Evolutionary conservation across 2,797 vertebrate genomes (phyloP).

Genomic region (Rhynchonycteris naso): DNA sequence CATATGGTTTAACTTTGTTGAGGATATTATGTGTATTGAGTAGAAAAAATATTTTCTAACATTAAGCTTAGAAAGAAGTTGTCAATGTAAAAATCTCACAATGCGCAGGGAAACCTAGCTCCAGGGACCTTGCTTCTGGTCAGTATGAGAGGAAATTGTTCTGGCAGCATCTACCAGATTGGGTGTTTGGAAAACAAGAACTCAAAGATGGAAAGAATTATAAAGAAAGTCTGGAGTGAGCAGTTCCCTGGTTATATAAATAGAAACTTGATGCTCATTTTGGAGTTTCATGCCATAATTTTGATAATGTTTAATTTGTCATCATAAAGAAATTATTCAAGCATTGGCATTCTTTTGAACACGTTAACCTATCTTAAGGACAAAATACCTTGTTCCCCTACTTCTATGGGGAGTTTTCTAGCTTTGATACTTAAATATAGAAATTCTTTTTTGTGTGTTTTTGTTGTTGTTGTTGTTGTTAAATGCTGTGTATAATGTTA

Average conservation of each 20-base stretch:
- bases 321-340: background rate
- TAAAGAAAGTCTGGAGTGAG: background rate
- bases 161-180: background rate
- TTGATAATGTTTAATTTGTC: background rate
- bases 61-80: background rate
- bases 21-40: background rate
- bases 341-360: background rate
- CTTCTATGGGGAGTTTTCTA: constrained; percentile 3
- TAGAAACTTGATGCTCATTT: background rate
- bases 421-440: background rate
- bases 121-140: background rate
- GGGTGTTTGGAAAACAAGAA: background rate
- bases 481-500: background rate
- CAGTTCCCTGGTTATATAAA: background rate
- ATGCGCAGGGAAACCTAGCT: background rate
- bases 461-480: background rate
- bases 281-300: constrained; percentile 25
- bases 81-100: background rate
- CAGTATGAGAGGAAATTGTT: background rate
- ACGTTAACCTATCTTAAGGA: background rate
- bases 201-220: background rate
- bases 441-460: background rate
- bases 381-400: background rate
- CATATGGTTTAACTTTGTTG: background rate
- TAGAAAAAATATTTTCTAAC: background rate